phyloP scores from a whole-genome alignment of 1,140 invertebrate genomes.

The Leptinotarsa texana region DNA sequence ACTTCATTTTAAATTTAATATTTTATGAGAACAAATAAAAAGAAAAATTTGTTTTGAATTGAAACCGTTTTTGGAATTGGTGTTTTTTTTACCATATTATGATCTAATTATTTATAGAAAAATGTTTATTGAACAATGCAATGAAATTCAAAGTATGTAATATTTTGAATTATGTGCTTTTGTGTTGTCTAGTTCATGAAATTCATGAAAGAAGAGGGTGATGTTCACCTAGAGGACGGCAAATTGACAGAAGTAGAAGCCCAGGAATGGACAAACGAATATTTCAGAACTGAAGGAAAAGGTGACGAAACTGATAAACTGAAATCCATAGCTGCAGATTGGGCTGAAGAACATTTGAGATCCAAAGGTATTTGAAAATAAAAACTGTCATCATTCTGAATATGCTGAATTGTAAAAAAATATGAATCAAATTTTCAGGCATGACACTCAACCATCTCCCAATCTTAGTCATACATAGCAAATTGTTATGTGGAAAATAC shows the following conservation, averaged over 20 bases:
- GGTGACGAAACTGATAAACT: slow-evolving; percentile 28
- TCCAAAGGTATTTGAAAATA: slow-evolving; percentile 22
- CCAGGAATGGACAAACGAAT: slow-evolving; percentile 63
- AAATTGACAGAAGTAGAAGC: slow-evolving; percentile 55
- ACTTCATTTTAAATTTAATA: no score
- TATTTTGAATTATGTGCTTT: background rate
- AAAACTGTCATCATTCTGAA: background rate
- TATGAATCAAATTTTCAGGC: no score
- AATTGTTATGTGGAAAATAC: background rate
- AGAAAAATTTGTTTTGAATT: no score
- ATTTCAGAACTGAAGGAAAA: slow-evolving; percentile 45
- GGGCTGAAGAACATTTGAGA: slow-evolving; percentile 35
- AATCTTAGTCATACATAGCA: no score
- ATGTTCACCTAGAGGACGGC: slow-evolving; percentile 59
- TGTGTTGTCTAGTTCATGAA: slow-evolving; percentile 72
- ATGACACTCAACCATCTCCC: no score
- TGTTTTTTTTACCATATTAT: no score
- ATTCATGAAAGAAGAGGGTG: slow-evolving; percentile 80
- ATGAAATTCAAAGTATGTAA: background rate
- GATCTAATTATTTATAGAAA: no score
- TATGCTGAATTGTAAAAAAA: no score
- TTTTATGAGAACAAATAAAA: no score
- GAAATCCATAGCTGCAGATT: slow-evolving; percentile 42
- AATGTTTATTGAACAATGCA: no score
- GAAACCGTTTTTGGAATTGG: no score